phyloP scores from a whole-genome alignment of 2,888 invertebrate species.

The Agelastica alni region DNA sequence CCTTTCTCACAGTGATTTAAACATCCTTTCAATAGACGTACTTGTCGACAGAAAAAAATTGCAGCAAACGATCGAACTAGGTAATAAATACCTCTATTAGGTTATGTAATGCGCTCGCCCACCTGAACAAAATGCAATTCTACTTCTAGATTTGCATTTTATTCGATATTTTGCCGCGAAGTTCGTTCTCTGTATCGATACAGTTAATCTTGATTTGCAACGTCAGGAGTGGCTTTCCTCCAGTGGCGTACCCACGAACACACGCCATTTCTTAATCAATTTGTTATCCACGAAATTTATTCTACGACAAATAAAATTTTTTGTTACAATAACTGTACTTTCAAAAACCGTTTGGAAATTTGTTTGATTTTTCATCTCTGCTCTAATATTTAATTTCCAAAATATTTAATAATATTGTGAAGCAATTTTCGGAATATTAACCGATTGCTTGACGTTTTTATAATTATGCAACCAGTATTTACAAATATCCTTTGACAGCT shows the following conservation, averaged over 20 bases:
- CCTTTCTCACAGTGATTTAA: constrained; percentile 11
- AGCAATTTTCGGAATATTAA: too few species aligned
- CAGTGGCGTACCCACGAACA: too few species aligned
- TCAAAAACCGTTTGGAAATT: not conserved
- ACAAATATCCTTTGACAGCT: too few species aligned
- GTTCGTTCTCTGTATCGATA: constrained; percentile 21
- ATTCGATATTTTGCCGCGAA: constrained; percentile 21
- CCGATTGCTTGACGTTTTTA: too few species aligned
- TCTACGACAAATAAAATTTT: too few species aligned
- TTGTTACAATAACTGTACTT: too few species aligned
- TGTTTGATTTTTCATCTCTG: too few species aligned
- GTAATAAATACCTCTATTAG: constrained; percentile 21
- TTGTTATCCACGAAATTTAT: too few species aligned
- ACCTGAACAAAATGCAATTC: constrained; percentile 18
- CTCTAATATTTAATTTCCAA: too few species aligned
- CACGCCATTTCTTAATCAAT: too few species aligned
- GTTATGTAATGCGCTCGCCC: constrained; percentile 25
- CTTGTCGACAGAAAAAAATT: constrained; percentile 9
- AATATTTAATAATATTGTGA: too few species aligned
- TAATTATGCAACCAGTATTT: too few species aligned
- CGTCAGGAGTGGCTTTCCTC: constrained; percentile 17
- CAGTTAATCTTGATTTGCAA: constrained; percentile 26
- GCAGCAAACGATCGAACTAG: constrained; percentile 11
- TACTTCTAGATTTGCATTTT: constrained; percentile 23
- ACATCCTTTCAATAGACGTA: constrained; percentile 13